Percentiles rank a stretch among this genome's conserved stretches.
Evolutionary conservation across 2,888 invertebrate species (phyloP).

Genomic region (Leptogaster cylindrica): DNA sequence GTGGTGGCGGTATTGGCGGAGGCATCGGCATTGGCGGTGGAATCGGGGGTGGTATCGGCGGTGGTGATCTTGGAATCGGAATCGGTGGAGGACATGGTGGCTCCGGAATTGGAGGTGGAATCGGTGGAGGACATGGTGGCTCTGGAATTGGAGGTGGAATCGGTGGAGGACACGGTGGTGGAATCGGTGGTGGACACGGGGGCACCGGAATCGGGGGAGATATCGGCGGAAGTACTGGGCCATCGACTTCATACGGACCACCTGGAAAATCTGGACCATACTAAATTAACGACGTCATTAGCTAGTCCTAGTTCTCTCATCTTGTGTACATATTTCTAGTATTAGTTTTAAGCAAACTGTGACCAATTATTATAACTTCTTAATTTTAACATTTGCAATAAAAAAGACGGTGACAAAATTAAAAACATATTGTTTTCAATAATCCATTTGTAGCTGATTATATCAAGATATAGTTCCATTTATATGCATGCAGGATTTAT

Average conservation of each 20-base stretch:
- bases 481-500: too few species aligned
- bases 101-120: conserved; percentile 39
- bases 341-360: conserved; percentile 48
- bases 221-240: conserved; percentile 56
- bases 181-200: conserved; percentile 52
- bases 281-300: conserved; percentile 52
- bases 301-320: conserved; percentile 51
- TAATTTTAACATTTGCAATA: conserved; percentile 55
- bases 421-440: too few species aligned
- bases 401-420: conserved; percentile 62
- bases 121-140: conserved; percentile 49
- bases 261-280: conserved; percentile 76
- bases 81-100: conserved; percentile 46
- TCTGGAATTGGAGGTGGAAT: conserved; percentile 53
- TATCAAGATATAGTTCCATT: too few species aligned
- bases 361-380: conserved; percentile 46
- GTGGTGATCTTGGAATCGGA: not conserved
- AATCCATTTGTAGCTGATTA: too few species aligned
- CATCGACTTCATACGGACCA: conserved; percentile 69
- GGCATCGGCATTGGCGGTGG: conserved; percentile 52
- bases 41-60: conserved; percentile 51
- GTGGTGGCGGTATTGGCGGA: conserved; percentile 50
- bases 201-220: conserved; percentile 50
- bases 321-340: conserved; percentile 50
- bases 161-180: conserved; percentile 58